phyloP scores from a whole-genome alignment of 2,888 invertebrate genomes.

The Synanthedon myopaeformis region DNA sequence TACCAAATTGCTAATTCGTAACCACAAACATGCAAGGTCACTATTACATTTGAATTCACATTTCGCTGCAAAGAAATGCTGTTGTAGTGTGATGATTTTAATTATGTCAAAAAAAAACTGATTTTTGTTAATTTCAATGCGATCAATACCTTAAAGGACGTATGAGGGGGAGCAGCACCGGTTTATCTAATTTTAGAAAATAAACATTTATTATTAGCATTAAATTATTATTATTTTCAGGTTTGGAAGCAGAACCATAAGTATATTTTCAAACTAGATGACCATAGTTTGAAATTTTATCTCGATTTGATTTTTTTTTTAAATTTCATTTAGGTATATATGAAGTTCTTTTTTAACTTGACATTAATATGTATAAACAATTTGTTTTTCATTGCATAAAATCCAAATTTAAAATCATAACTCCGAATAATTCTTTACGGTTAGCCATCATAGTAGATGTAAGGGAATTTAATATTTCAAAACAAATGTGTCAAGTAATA shows the following conservation, averaged over 20 bases:
- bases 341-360: too few species aligned
- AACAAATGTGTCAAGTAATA: too few species aligned
- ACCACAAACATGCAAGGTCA: too few species aligned
- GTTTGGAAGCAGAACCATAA: neutral
- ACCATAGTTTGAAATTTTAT: neutral
- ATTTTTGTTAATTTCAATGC: neutral
- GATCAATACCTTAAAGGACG: conserved; percentile 32
- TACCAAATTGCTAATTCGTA: too few species aligned
- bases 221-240: too few species aligned
- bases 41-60: neutral
- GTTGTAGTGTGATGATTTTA: neutral
- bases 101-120: neutral
- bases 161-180: conserved; percentile 33
- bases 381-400: too few species aligned
- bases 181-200: conserved; percentile 26
- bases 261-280: neutral
- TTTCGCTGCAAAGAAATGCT: neutral
- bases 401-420: too few species aligned
- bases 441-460: too few species aligned
- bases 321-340: too few species aligned
- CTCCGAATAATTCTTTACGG: too few species aligned
- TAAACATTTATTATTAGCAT: neutral
- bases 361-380: too few species aligned
- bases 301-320: neutral
- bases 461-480: too few species aligned